Evolutionary conservation across 37 sponge, comb jelly and placozoan genomes (phyloP).

Genomic region (Aphrocallistes beatrix): DNA sequence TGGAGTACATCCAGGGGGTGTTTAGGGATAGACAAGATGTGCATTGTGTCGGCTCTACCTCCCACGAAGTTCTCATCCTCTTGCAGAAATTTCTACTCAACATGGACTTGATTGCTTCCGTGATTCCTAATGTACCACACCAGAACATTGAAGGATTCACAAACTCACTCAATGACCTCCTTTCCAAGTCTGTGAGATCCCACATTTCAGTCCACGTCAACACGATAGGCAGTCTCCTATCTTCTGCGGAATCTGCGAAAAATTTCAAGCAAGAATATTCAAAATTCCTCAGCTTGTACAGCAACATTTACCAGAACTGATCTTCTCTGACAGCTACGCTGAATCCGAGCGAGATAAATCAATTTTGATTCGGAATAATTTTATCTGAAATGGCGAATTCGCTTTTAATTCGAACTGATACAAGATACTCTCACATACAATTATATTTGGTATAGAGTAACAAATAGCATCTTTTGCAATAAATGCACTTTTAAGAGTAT

Average conservation of each 20-base stretch:
- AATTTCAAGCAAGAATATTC: background rate
- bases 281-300: background rate
- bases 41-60: too few relatives aligned
- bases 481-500: too few relatives aligned
- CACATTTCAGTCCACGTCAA: background rate
- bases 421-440: too few relatives aligned
- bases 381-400: too few relatives aligned
- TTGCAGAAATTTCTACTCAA: background rate
- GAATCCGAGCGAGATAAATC: too few relatives aligned
- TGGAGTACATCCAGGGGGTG: background rate
- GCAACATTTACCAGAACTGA: too few relatives aligned
- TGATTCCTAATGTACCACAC: background rate
- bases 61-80: background rate
- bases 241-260: background rate
- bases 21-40: too few relatives aligned
- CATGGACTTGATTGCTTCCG: background rate
- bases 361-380: too few relatives aligned
- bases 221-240: conserved; percentile 1
- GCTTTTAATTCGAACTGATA: too few relatives aligned
- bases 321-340: too few relatives aligned
- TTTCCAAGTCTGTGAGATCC: background rate
- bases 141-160: background rate
- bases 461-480: too few relatives aligned
- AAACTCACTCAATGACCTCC: background rate
- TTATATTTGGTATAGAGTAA: too few relatives aligned